These are phyloP conservation scores for Octopus sinensis DNA, from an alignment of 1,140 invertebrate genomes.

Conservation along the genomic window DNA sequence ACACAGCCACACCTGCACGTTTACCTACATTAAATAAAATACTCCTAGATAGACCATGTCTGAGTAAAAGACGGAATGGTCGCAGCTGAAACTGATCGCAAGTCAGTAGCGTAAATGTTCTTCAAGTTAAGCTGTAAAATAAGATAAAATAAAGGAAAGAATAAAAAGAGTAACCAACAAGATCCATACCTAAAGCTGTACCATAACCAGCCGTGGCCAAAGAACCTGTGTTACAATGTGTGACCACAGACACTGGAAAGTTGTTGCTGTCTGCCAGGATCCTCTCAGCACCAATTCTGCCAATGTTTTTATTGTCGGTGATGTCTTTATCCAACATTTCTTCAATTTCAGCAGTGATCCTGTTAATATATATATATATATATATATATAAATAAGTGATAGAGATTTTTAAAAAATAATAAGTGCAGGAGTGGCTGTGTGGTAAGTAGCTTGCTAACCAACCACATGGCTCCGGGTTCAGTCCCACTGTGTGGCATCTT, in stretches of 20 bases:
- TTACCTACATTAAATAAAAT: too few species aligned
- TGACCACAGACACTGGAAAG: constrained; percentile 71
- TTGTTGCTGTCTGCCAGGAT: constrained; percentile 64
- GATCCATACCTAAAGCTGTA: constrained; percentile 76
- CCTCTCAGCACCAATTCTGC: constrained; percentile 73
- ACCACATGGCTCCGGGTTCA: too few species aligned
- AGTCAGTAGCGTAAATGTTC: too few species aligned
- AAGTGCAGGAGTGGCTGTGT: not conserved
- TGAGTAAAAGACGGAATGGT: too few species aligned
- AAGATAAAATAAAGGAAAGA: too few species aligned
- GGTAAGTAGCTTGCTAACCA: too few species aligned
- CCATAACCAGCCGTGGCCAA: constrained; percentile 95
- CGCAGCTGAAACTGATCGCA: too few species aligned
- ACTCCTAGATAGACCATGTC: too few species aligned
- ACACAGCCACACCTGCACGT: too few species aligned
- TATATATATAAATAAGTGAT: not conserved
- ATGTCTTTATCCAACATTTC: constrained; percentile 82
- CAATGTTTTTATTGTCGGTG: constrained; percentile 80
- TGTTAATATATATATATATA: constrained; percentile 49
- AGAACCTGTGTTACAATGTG: constrained; percentile 97
- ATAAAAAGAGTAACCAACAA: too few species aligned
- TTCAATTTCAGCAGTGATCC: constrained; percentile 74
- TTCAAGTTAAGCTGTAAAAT: too few species aligned
- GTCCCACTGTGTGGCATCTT: too few species aligned
- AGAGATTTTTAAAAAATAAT: not conserved